Evolutionary conservation across 2,888 invertebrate genomes (phyloP).

Genomic region (Poecilus cupreus): DNA sequence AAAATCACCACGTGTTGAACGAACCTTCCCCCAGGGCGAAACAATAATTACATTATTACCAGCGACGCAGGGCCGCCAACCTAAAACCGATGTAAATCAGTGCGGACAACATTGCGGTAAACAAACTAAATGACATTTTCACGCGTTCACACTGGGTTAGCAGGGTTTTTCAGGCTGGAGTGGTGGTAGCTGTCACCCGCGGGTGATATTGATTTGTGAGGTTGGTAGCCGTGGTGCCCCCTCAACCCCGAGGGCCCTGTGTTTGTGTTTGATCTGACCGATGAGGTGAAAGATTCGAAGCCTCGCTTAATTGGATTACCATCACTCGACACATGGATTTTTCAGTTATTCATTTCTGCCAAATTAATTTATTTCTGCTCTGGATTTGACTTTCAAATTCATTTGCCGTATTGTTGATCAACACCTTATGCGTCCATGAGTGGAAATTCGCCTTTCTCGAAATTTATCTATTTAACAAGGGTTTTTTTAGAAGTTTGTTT

Average conservation of each 20-base stretch:
- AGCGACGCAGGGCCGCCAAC: conserved; percentile 51
- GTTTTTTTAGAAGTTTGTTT: too few relatives aligned
- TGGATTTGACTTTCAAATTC: conserved; percentile 3
- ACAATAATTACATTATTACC: conserved; percentile 59
- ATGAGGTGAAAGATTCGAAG: conserved; percentile 40
- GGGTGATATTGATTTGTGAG: conserved; percentile 57
- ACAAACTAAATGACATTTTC: conserved; percentile 57
- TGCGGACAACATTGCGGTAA: conserved; percentile 59
- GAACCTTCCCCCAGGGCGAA: conserved; percentile 55
- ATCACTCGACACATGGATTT: conserved; percentile 46
- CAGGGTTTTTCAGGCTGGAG: conserved; percentile 44
- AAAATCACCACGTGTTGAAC: conserved; percentile 55
- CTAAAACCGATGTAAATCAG: conserved; percentile 58
- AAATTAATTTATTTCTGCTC: conserved; percentile 12
- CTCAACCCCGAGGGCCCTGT: neutral
- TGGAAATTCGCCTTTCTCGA: too few relatives aligned
- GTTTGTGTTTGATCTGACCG: conserved; percentile 43
- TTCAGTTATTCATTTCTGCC: conserved; percentile 41
- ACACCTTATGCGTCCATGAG: neutral
- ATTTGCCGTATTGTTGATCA: neutral
- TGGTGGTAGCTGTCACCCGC: conserved; percentile 38
- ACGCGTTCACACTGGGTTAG: conserved; percentile 55
- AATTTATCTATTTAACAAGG: too few relatives aligned
- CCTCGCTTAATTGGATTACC: conserved; percentile 46
- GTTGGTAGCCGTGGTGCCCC: neutral